Base-by-base conservation (phyloP, 2,888 invertebrate genomes). In the Calephelis perditalis region DNA sequence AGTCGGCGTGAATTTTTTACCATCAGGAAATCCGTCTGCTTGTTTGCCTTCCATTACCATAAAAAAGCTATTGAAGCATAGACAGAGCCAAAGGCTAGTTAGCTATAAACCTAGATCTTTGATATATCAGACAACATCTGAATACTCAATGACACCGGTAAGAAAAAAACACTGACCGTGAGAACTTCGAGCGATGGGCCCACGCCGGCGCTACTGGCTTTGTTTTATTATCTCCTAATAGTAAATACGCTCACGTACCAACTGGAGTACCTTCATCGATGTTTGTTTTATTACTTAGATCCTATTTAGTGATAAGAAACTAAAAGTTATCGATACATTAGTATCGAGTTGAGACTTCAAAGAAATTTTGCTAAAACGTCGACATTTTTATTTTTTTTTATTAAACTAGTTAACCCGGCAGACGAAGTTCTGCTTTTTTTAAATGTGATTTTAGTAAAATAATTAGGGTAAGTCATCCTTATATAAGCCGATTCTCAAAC, bases 211-310 rank as follows among this genome's bases (percentile, higher is more conserved):
- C 72, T 72, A 74, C 71, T 71, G 62, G 63, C 64, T 63, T 65
- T 68, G 63, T 70, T 66, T 74, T 67, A 67, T 63, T 68, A 55
- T 54, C 58, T 57, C 5, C 55, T 8, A 62, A 64, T 65, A 58
- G 35, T 35, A 7, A 63, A 57, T 43, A 57, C 62, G 44, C 7
- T 66, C 85, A 84, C 85, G 85, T 81, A 73, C 70, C 74, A 75
- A 76, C 72, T 78, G 77, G 82, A 79, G 49, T 49, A 49, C 49
- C 49, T 49, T 77, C 77, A 83, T 85, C 82, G 79, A 83, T 82
- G 84, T 82, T 82, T 82, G 80, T 84, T 83, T 83, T 86, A 84
- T 82, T 84, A 83, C 76, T 76, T 78, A 77, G 77, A 84, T 86
- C 87, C 87, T 49, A 49, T 49, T 49, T 15, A 49, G 49, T 26